Evolutionary conservation across 1,140 invertebrate species (phyloP), one percentile per base, ranked within the genome.

Genomic region (Trichoplusia ni): DNA sequence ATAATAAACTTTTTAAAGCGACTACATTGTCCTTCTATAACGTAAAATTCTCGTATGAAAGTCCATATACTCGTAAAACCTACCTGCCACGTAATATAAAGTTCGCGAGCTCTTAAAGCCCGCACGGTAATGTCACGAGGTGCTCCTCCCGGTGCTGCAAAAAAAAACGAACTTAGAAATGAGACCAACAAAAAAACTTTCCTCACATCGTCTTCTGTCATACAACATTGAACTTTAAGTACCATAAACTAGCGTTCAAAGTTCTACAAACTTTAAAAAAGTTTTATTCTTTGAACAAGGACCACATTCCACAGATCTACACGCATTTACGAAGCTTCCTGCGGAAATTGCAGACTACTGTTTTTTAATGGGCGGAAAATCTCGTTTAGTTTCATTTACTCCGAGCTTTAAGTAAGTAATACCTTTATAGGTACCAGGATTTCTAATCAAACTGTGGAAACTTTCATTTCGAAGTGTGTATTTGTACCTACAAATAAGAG

Each of bases 31-130:
- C n/a, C n/a, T n/a, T n/a, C n/a, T n/a, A n/a, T n/a, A 7, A 7
- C 33, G 27, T 29, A 42, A 18, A 58, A 38, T 29, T 18, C 42
- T 40, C 44, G 9, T 31, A 46, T 33, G 25, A 64, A 33, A 38
- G 33, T 56, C 25, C 16, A 11, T 9, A 25, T 21, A 3, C 0
- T 38, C 16, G 18, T 53, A 16, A 33, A 37, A 35, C 64, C 71
- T 73, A 89, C 94, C 92, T 94, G 94, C 96, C 96, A 98, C 61
- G 93, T 94, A 38, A 98, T 93, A 70, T 95, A 93, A 9, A 98
- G 88, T 67, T 96, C 94, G 23, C 95, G 73, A 23, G 84, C 75
- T 49, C 84, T 69, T 2, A 89, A 68, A 19, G 84, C 83, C 25
- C 84, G 72, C 7, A 90, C 78, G 0, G 79, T 82, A 47, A 90